These are phyloP conservation scores for Chrysolina haemoptera DNA, from an alignment of 2,888 invertebrate species.

Conservation along the genomic window DNA sequence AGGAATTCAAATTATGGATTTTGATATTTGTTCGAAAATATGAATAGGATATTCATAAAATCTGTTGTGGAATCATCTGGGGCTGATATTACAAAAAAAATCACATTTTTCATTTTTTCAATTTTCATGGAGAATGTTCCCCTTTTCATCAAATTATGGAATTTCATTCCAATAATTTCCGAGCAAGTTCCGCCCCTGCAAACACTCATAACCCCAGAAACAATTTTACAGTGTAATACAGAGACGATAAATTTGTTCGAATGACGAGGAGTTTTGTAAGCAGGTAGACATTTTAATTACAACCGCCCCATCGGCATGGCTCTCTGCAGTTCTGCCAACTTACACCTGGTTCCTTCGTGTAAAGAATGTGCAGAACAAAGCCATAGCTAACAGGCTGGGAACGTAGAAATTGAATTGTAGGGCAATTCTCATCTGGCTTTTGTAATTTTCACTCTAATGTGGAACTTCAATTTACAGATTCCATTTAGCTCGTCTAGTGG, in stretches of 20 bases:
- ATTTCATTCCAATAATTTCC: too few species aligned
- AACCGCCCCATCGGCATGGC: conserved; percentile 57
- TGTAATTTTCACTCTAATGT: too few species aligned
- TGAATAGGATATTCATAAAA: too few species aligned
- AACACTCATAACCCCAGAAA: conserved; percentile 54
- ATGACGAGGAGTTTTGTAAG: conserved; percentile 63
- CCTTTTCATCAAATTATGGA: too few species aligned
- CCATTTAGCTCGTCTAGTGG: too few species aligned
- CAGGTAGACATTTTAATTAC: conserved; percentile 69
- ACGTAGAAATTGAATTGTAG: not conserved
- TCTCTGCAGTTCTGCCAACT: conserved; percentile 49
- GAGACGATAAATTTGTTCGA: conserved; percentile 67
- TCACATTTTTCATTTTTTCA: too few species aligned
- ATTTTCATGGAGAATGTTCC: too few species aligned
- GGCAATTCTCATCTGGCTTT: not conserved
- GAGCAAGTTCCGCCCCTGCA: conserved; percentile 27
- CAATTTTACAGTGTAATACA: conserved; percentile 67
- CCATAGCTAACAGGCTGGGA: not conserved
- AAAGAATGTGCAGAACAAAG: conserved; percentile 38
- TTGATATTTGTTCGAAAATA: too few species aligned
- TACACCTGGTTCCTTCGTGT: conserved; percentile 59
- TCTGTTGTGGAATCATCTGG: too few species aligned
- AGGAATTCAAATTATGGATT: too few species aligned
- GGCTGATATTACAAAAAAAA: too few species aligned
- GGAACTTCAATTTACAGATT: too few species aligned